These are phyloP conservation scores for Rhagonycha fulva DNA, from an alignment of 2,888 invertebrate species.

Conservation along the genomic window DNA sequence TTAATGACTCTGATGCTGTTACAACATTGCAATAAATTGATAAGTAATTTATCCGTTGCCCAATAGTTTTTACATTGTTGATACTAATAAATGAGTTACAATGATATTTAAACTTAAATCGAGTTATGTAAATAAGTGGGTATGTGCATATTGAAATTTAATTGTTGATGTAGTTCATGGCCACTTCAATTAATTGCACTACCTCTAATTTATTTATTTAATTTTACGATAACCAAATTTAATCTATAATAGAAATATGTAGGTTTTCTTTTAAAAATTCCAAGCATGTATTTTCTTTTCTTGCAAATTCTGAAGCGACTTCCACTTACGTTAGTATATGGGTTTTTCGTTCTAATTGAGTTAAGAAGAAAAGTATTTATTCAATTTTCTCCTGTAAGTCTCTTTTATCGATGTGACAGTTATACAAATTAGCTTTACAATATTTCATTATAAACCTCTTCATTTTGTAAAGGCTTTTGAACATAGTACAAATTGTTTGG, in stretches of 20 bases:
- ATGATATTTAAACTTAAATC: background rate
- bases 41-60: background rate
- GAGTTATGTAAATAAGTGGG: background rate
- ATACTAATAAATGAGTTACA: background rate
- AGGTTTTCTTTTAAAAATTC: background rate
- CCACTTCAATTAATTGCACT: background rate
- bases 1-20: background rate
- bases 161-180: background rate
- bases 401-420: too few species aligned
- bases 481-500: too few species aligned
- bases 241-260: background rate
- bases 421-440: too few species aligned
- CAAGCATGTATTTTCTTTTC: background rate
- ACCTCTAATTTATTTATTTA: background rate
- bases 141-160: background rate
- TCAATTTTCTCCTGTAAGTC: background rate
- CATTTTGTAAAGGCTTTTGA: too few species aligned
- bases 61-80: background rate
- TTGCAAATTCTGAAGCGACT: background rate
- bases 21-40: background rate
- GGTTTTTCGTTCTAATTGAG: background rate
- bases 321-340: background rate
- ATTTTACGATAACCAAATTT: background rate
- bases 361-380: background rate
- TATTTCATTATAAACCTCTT: too few species aligned